Evolutionary conservation across 2,113 vertebrate species (phyloP).

Genomic region (Dascyllus trimaculatus): DNA sequence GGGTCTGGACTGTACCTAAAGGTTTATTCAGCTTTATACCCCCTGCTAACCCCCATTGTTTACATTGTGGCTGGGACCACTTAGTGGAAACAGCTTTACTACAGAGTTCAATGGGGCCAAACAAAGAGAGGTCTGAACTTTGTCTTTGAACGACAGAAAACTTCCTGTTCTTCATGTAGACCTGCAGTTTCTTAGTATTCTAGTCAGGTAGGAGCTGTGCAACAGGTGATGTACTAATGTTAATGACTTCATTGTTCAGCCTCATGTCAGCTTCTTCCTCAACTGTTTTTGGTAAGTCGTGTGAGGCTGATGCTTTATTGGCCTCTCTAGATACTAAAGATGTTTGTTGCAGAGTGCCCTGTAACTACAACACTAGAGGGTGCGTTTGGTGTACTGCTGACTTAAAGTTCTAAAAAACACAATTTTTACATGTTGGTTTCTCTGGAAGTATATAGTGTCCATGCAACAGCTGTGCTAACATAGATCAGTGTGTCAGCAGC

Average conservation of each 20-base stretch:
- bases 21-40: background rate
- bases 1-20: background rate
- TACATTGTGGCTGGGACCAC: slow-evolving; percentile 1
- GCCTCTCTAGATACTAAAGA: background rate
- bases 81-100: slow-evolving; percentile 8
- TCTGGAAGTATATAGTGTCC: background rate
- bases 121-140: background rate
- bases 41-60: background rate
- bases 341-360: slow-evolving; percentile 6
- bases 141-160: background rate
- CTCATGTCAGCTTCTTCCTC: background rate
- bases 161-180: too few relatives aligned
- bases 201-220: background rate
- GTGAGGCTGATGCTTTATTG: background rate
- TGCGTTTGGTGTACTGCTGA: background rate
- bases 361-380: background rate
- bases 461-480: background rate
- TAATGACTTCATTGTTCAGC: slow-evolving; percentile 1
- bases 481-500: background rate
- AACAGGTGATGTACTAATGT: background rate
- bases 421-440: background rate
- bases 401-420: background rate
- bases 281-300: background rate
- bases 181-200: background rate
- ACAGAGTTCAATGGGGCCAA: background rate